Base-by-base conservation (phyloP, 1,140 invertebrate species). In the Apis cerana region DNA sequence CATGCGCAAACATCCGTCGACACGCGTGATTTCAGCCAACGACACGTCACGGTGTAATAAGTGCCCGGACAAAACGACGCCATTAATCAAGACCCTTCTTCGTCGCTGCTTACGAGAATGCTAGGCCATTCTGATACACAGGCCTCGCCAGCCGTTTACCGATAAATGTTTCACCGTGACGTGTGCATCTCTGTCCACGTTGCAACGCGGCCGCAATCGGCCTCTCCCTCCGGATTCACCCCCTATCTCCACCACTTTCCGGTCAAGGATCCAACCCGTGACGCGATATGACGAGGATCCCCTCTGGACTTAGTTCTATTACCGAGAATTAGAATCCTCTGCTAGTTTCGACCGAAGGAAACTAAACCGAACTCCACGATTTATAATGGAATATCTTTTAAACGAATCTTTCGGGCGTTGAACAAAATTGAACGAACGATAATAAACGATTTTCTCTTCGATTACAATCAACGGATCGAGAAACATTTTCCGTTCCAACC, bases 131-230 rank as follows among this genome's bases (percentile, higher is more conserved):
- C 69, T 70, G 82, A 77, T 64, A 59, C 75, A 75, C 70, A 33
- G 75, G 81, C 76, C 81, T 71, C 80, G 65, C 83, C 56, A 75
- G 54, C 56, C 80, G 74, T 88, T 83, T 59, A 50, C 86, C 87
- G 89, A 90, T 90, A 89, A 90, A 90, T 90, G 88, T 85, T 89
- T 86, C 88, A 89, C 77, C 67, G 71, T 89, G 86, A 88, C 85
- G 83, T 67, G 79, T 87, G 77, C 78, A 77, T 88, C 79, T 83
- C 75, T 43, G 81, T 54, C 80, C 80, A 77, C 56, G 75, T 68
- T 12, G 21, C 43, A 15, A 21, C 69, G 13, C 19, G 43, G 52
- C 69, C 72, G 54, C 71, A 52, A 61, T 74, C 65, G 11, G 27
- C 33, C 65, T 48, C 33, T 10, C 50, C n/a, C 23, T 33, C 13